phyloP scores from a whole-genome alignment of 2,113 vertebrate species.

The Corythornis cristatus region DNA sequence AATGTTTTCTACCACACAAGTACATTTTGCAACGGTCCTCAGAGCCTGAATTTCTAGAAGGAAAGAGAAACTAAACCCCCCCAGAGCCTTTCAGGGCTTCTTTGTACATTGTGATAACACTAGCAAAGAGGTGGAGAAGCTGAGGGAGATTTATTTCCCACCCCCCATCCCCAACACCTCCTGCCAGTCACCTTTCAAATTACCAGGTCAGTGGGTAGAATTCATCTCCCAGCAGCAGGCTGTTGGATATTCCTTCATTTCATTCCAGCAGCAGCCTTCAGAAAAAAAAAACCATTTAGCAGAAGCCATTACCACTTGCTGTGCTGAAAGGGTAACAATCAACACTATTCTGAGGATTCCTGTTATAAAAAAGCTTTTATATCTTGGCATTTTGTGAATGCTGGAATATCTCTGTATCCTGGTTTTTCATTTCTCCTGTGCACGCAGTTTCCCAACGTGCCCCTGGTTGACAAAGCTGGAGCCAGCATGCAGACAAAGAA shows the following conservation, averaged over 20 bases:
- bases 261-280: not conserved
- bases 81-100: not conserved
- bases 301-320: not conserved
- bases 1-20: not conserved
- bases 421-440: not conserved
- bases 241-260: not conserved
- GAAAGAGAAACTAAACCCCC: not conserved
- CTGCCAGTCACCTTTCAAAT: not conserved
- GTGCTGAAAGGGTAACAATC: not conserved
- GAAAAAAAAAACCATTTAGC: not conserved
- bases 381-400: not conserved
- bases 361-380: not conserved
- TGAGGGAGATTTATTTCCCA: not conserved
- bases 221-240: not conserved
- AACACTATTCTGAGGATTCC: not conserved
- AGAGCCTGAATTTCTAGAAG: not conserved
- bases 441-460: rapidly evolving
- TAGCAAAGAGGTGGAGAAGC: not conserved
- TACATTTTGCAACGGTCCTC: not conserved
- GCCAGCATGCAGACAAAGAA: not conserved
- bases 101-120: not conserved
- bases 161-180: not conserved
- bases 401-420: not conserved
- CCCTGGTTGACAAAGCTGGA: not conserved
- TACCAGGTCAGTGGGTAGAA: not conserved